Conservation (phyloP, 2,113 vertebrate genomes). For the Notarius quadriscutis region DNA sequence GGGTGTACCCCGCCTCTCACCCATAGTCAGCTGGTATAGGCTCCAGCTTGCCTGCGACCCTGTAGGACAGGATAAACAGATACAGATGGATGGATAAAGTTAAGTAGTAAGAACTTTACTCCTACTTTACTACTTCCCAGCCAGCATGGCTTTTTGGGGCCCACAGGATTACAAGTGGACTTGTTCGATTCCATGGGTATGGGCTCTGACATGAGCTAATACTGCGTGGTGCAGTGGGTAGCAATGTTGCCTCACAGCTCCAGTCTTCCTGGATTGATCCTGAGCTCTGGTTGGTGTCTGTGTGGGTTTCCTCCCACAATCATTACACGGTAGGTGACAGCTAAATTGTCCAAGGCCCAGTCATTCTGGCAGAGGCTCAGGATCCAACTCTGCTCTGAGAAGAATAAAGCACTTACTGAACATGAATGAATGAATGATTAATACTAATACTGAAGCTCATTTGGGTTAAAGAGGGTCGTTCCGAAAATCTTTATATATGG, state of each 20-base stretch:
- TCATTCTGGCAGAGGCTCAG: not conserved
- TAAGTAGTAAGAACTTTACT: not conserved
- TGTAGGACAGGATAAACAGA: too few relatives aligned
- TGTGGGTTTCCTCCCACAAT: too few relatives aligned
- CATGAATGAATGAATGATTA: not conserved
- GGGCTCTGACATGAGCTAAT: not conserved
- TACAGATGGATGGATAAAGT: too few relatives aligned
- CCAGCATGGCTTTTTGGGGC: not conserved
- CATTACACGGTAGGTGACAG: too few relatives aligned
- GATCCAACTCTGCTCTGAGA: not conserved
- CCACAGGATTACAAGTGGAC: not conserved
- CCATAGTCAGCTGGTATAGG: too few relatives aligned
- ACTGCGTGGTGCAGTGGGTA: not conserved
- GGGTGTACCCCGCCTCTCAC: too few relatives aligned
- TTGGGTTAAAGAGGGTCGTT: not conserved
- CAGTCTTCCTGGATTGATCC: not conserved
- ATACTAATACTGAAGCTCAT: not conserved
- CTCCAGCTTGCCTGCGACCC: too few relatives aligned
- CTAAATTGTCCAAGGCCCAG: not conserved
- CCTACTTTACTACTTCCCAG: not conserved
- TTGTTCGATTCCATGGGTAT: not conserved
- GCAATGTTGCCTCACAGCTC: not conserved
- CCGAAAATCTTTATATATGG: not conserved
- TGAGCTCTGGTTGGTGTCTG: not conserved
- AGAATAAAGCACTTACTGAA: not conserved